Evolutionary conservation across 1,140 invertebrate genomes (phyloP), one percentile per base, ranked within the genome.

Genomic region (Penaeus chinensis): DNA sequence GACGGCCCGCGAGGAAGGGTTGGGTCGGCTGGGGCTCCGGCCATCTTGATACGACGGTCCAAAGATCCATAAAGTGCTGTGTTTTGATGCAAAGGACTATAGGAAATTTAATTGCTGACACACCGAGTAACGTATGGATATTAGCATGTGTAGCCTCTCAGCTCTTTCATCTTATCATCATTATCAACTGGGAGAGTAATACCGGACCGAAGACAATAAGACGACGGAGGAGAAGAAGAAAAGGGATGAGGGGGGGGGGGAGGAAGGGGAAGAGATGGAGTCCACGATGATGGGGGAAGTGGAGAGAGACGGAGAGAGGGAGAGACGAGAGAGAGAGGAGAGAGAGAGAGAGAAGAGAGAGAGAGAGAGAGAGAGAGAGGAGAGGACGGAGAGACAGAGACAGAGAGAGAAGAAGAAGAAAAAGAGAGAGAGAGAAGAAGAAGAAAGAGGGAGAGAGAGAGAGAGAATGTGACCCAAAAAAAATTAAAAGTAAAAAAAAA

Each of bases 51-150:
- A 87, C 71, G 85, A 87, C 74, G 80, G 85, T 61, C 85, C 85
- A 82, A 87, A 77, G 80, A 76, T 87, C 85, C 85, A 87, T 87
- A 87, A 87, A 87, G 85, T 87, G 82, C 85, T 87, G 80, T 87
- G 85, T 87, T 87, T 87, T 87, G 85, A 87, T 87, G 85, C 85
- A 87, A 82, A 87, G 85, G 80, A 87, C 79, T 87, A 87, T 82
- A 80, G 85, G 74, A 82, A 82, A 87, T 87, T 87, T 87, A 87
- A 87, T 87, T 87, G 85, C 85, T 87, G 85, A 87, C 85, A 87
- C 71, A 42, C 66, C 24, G 42, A n/a, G 85, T 87, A 87, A 87
- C 85, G 71, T 87, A 87, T 87, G 85, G 85, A 87, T 87, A 87
- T 87, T 87, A 61, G 79, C 61, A 32, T 60, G 54, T 24, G 69